Evolutionary conservation across 2,797 vertebrate genomes (phyloP).

Genomic region (Premnoplex brunnescens): DNA sequence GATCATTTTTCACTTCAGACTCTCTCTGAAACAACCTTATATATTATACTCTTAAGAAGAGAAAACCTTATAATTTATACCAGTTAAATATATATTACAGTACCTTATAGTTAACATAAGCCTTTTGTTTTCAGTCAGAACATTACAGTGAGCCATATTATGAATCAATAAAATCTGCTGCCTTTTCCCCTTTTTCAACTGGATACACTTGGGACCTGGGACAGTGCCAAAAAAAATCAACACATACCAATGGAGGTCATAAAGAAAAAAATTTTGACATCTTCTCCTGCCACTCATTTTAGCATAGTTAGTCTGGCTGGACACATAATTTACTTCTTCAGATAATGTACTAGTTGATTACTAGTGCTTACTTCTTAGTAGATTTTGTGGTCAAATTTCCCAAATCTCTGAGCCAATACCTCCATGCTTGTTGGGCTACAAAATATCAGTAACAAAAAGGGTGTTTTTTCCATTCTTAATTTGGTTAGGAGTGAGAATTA

Average conservation of each 20-base stretch:
- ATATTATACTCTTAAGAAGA: constrained; percentile 26
- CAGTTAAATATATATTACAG: constrained; percentile 44
- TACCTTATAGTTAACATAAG: constrained; percentile 45
- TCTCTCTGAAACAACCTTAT: constrained; percentile 17
- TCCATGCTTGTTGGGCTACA: neutral
- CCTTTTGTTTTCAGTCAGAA: constrained; percentile 43
- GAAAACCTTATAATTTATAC: constrained; percentile 38
- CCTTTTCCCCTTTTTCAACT: constrained; percentile 9
- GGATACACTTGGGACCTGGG: constrained; percentile 11
- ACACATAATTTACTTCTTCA: neutral
- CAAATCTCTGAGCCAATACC: neutral
- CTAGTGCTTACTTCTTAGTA: neutral
- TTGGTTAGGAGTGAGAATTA: neutral
- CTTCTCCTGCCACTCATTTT: constrained; percentile 52
- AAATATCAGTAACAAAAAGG: neutral
- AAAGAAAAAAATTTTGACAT: constrained; percentile 48
- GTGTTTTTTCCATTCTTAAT: neutral
- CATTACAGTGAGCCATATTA: constrained; percentile 25
- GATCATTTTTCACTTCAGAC: constrained; percentile 28
- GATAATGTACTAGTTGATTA: constrained; percentile 5
- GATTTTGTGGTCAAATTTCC: neutral
- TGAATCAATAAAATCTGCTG: constrained; percentile 45
- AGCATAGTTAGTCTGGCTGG: neutral
- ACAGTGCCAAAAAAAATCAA: constrained; percentile 52
- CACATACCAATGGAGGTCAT: constrained; percentile 26